These are phyloP conservation scores for Gymnopithys bicolor DNA, from an alignment of 2,797 vertebrate species.

Conservation along the genomic window DNA sequence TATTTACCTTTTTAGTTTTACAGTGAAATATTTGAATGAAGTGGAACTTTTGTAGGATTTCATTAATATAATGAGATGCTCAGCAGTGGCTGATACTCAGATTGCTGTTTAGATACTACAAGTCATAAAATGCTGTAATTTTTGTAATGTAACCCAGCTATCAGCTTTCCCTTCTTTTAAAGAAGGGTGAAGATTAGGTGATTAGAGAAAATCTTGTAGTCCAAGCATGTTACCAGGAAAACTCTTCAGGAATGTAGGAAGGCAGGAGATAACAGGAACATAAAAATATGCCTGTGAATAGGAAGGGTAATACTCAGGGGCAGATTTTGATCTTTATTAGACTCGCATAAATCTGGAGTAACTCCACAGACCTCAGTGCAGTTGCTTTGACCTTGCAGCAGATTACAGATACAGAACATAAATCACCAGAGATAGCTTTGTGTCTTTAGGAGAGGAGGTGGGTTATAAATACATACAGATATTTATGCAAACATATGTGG, in stretches of 20 bases:
- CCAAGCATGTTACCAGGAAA: conserved; percentile 50
- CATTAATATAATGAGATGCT: not conserved
- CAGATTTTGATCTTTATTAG: conserved; percentile 70
- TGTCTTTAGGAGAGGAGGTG: conserved; percentile 16
- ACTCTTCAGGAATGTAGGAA: conserved; percentile 52
- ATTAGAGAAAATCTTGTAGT: conserved; percentile 37
- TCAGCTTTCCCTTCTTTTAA: not conserved
- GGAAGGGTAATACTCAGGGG: conserved; percentile 17
- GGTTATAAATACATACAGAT: conserved; percentile 11
- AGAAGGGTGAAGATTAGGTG: conserved; percentile 23
- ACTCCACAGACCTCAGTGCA: conserved; percentile 50
- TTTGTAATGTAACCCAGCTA: conserved; percentile 12
- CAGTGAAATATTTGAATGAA: conserved; percentile 13
- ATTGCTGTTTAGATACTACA: not conserved
- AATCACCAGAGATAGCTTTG: conserved; percentile 37
- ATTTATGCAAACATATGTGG: conserved; percentile 30
- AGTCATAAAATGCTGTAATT: not conserved
- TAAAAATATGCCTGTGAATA: conserved; percentile 42
- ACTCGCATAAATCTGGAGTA: conserved; percentile 52
- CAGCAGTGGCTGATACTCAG: not conserved
- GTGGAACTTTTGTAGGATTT: conserved; percentile 6
- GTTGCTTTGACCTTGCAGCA: conserved; percentile 53
- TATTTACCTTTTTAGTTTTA: not conserved
- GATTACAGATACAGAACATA: conserved; percentile 4
- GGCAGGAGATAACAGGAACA: conserved; percentile 52